A percentile compares a stretch with the other conserved stretches of the same genome.
These are phyloP conservation scores for Pygoscelis antarcticus DNA, from an alignment of 2,113 vertebrate species.

Conservation along the genomic window DNA sequence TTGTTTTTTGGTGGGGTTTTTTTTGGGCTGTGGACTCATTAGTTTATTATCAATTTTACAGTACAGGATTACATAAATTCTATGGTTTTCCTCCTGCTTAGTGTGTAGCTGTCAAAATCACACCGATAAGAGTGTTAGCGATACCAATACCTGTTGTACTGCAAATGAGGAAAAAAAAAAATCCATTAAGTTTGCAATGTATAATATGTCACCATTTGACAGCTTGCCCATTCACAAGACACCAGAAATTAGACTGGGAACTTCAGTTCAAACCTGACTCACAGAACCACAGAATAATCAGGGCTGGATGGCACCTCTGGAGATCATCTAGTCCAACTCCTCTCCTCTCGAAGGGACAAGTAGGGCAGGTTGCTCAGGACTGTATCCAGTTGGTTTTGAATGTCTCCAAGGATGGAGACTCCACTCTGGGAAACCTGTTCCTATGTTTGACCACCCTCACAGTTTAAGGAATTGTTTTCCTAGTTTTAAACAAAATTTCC, in stretches of 20 bases:
- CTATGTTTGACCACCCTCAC: background rate
- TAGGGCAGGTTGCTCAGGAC: background rate
- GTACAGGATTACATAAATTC: background rate
- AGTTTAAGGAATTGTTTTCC: background rate
- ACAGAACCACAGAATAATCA: background rate
- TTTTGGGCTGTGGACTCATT: background rate
- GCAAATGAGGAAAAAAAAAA: background rate
- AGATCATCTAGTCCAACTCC: background rate
- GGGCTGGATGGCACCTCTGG: background rate
- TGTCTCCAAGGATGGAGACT: background rate
- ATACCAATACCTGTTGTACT: background rate
- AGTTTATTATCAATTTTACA: background rate
- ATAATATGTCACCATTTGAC: background rate
- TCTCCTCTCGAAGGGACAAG: background rate
- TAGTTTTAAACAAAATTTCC: background rate
- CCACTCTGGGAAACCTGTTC: background rate
- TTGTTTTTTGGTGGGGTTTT: background rate
- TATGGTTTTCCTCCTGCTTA: background rate
- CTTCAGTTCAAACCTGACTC: background rate
- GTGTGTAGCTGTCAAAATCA: background rate
- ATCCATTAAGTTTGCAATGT: background rate
- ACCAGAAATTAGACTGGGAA: background rate
- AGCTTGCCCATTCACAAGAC: background rate
- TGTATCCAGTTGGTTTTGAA: background rate
- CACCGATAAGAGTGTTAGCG: background rate